Conservation (phyloP, 2,888 invertebrate genomes). For the Sepioteuthis lessoniana region DNA sequence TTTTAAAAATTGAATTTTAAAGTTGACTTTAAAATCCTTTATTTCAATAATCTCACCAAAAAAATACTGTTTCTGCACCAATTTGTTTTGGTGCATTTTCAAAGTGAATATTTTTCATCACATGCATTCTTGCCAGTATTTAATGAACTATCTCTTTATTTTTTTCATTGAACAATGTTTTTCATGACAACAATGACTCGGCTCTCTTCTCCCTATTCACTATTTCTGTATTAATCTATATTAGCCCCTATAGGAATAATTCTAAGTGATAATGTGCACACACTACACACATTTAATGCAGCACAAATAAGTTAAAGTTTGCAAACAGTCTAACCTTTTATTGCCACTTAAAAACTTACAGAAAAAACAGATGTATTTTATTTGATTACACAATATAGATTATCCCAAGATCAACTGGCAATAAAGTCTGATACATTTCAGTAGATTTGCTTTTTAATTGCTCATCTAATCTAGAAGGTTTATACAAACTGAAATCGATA, state of each 20-base stretch:
- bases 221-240: not conserved
- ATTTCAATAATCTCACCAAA: too few species aligned
- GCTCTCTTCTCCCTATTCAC: not conserved
- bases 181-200: not conserved
- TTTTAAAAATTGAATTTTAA: too few species aligned
- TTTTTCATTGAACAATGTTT: not conserved
- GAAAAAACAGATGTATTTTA: not conserved
- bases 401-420: not conserved
- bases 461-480: not conserved
- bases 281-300: not conserved
- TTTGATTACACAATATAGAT: not conserved
- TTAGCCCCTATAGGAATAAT: not conserved
- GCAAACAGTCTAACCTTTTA: constrained; percentile 12
- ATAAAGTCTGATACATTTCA: not conserved
- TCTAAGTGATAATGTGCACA: not conserved
- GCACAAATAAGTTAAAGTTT: not conserved
- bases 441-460: not conserved
- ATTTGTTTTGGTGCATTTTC: too few species aligned
- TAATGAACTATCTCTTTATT: not conserved
- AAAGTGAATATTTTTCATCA: too few species aligned
- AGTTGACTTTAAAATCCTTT: too few species aligned
- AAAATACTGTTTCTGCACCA: too few species aligned
- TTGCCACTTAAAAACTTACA: not conserved
- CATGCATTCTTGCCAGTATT: too few species aligned
- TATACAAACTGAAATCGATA: not conserved